These are phyloP conservation scores for Bombylius discolor DNA, from an alignment of 2,888 invertebrate species.

Conservation along the genomic window DNA sequence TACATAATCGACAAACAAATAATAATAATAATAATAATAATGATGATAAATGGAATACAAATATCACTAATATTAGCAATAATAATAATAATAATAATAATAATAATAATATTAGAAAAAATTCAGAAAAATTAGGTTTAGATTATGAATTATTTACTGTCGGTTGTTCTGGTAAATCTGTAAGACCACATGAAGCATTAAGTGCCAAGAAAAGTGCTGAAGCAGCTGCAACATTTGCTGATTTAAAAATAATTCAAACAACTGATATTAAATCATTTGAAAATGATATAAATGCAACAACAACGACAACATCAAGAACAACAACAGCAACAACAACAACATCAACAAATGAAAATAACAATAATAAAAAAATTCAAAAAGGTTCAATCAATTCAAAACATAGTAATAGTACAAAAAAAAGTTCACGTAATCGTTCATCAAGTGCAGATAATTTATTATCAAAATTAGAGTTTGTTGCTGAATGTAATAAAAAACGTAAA, in stretches of 20 bases:
- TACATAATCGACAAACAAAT: neutral
- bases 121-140: conserved; percentile 52
- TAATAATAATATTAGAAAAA: conserved; percentile 22
- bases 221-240: conserved; percentile 74
- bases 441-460: conserved; percentile 30
- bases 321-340: neutral
- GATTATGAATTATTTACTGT: conserved; percentile 60
- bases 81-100: neutral
- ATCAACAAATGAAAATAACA: neutral
- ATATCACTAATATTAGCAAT: neutral
- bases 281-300: neutral
- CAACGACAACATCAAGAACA: neutral
- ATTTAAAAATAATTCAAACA: conserved; percentile 56
- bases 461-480: conserved; percentile 26
- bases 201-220: conserved; percentile 81
- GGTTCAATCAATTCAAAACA: neutral
- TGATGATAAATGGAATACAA: neutral
- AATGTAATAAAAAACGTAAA: conserved; percentile 14
- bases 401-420: neutral
- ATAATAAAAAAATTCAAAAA: conserved; percentile 1
- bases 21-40: neutral
- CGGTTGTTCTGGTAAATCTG: conserved; percentile 35
- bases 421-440: conserved; percentile 23
- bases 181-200: conserved; percentile 52
- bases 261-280: conserved; percentile 43